A percentile compares a stretch with the other conserved stretches of the same genome.
Conservation (phyloP, 2,888 invertebrate genomes). For the Trissolcus brochymenae region DNA sequence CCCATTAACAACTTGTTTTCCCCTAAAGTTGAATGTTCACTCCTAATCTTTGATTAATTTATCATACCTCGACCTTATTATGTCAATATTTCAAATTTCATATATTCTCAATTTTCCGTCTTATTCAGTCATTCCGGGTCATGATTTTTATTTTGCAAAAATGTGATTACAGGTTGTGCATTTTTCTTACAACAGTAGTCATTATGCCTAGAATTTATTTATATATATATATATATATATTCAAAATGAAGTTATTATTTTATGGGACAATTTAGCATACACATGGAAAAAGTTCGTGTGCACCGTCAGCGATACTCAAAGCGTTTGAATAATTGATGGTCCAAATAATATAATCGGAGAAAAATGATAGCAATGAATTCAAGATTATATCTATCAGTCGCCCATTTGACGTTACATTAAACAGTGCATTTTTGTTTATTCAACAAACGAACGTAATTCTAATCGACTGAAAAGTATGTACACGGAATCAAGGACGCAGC, state of each 20-base stretch:
- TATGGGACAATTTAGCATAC: conserved; percentile 24
- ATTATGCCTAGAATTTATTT: not conserved
- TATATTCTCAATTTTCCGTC: not conserved
- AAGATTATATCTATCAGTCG: conserved; percentile 49
- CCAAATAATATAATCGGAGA: conserved; percentile 37
- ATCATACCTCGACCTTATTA: not conserved
- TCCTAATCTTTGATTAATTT: not conserved
- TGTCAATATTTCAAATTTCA: not conserved
- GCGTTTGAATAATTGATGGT: conserved; percentile 38
- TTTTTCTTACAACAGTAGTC: conserved; percentile 11
- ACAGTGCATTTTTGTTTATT: conserved; percentile 32
- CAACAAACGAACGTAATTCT: conserved; percentile 1
- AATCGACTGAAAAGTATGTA: too few relatives aligned
- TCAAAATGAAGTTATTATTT: conserved; percentile 45
- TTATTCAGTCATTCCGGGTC: not conserved
- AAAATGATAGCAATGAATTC: conserved; percentile 48
- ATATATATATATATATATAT: conserved; percentile 15
- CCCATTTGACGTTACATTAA: conserved; percentile 37
- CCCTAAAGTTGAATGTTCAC: not conserved
- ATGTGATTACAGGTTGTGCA: conserved; percentile 37
- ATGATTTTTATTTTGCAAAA: conserved; percentile 45
- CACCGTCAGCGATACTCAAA: not conserved
- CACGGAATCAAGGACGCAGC: too few relatives aligned
- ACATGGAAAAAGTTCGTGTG: not conserved
- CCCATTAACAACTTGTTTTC: not conserved